Base-by-base conservation (phyloP, 1,140 invertebrate species). In the Brachionus rubens region DNA sequence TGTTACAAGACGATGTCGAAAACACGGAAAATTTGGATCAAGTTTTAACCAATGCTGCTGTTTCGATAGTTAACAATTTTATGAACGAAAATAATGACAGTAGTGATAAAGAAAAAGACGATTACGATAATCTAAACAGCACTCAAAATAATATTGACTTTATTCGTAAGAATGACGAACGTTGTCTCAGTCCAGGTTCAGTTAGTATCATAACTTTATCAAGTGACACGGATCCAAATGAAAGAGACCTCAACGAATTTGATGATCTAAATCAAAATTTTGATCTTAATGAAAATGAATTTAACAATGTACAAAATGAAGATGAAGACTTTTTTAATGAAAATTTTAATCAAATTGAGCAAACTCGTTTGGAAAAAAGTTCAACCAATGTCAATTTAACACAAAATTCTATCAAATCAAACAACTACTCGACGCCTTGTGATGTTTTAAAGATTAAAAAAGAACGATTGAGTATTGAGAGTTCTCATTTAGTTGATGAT, bases 131-230 rank as follows among this genome's bases (percentile, higher is more conserved):
- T 30, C 2, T 72, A 2, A 36, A 54, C 10, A 41, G 30, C 4
- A 50, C 68, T 10, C n/a, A n/a, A n/a, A 9, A n/a, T 21, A 72
- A 26, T 50, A 72, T 72, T 21, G 68, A 48, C n/a, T 72, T 40
- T 50, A 21, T 10, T 28, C 68, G 46, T 21, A 72, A 54, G 14
- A 72, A 50, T 26, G 16, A 21, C 36, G 40, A 43, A 41, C 33
- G 40, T 21, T 65, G 59, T 65, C 59, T 65, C 43, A 65, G 59
- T 65, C 59, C 50, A n/a, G 50, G 68, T 19, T 54, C 68, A 30
- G 50, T 72, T 7, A 72, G 68, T 50, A 72, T 72, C 1, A 72
- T 72, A 21, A 72, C 68, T 36, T 41, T 72, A 33, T 72, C 68
- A 7, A 72, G 68, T 52, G 68, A 72, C 10, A 72, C 46, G 48